Percentiles rank a stretch among this genome's conserved stretches.
Conservation (phyloP, 2,888 invertebrate species). For the Cataglyphis livida region DNA sequence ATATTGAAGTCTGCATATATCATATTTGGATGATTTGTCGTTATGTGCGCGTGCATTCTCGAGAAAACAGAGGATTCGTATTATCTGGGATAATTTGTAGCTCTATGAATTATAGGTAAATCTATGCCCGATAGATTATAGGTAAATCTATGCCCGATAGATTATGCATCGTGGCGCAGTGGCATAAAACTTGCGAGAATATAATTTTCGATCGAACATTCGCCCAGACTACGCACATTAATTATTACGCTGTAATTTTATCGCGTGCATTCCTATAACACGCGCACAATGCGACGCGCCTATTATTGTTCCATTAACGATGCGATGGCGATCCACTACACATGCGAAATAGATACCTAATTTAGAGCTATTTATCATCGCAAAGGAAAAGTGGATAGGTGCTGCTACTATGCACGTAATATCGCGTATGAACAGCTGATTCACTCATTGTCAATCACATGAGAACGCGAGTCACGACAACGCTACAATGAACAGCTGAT, state of each 20-base stretch:
- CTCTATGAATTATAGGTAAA: slow-evolving; percentile 68
- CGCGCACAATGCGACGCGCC: slow-evolving; percentile 46
- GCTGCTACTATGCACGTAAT: not conserved
- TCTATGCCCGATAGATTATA: slow-evolving; percentile 66
- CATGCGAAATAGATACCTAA: slow-evolving; percentile 56
- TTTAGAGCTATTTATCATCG: slow-evolving; percentile 30
- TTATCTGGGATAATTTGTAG: slow-evolving; percentile 66
- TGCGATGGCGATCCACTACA: slow-evolving; percentile 47
- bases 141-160: slow-evolving; percentile 62
- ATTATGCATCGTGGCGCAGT: slow-evolving; percentile 60
- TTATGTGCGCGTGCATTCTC: slow-evolving; percentile 14
- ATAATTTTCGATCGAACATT: slow-evolving; percentile 67
- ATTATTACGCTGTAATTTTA: slow-evolving; percentile 70
- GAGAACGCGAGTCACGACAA: not conserved
- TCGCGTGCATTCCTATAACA: slow-evolving; percentile 58
- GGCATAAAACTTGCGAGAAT: slow-evolving; percentile 70
- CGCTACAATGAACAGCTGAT: not conserved
- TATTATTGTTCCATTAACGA: slow-evolving; percentile 73
- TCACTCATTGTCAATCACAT: not conserved
- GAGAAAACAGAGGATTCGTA: slow-evolving; percentile 48
- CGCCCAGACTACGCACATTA: slow-evolving; percentile 64
- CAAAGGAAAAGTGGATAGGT: not conserved
- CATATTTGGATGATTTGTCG: slow-evolving; percentile 30
- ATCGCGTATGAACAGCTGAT: not conserved
- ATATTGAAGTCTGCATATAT: slow-evolving; percentile 1